Evolutionary conservation across 2,113 vertebrate species (phyloP).

Genomic region (Trogon surrucura): DNA sequence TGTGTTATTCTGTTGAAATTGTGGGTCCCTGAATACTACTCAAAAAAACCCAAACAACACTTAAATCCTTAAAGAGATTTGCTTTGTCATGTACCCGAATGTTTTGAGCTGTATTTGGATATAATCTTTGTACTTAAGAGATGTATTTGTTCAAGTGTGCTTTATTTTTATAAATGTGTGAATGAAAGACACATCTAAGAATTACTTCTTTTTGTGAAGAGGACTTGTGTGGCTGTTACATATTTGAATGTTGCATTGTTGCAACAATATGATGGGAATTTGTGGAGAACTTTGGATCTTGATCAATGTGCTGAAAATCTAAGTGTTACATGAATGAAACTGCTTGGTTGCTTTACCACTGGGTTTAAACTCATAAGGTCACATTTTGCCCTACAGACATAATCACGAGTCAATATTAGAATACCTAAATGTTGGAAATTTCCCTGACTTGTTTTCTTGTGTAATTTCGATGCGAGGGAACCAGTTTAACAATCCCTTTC

Average conservation of each 20-base stretch:
- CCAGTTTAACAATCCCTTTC: not conserved
- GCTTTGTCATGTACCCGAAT: not conserved
- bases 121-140: not conserved
- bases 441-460: slow-evolving; percentile 49
- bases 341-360: not conserved
- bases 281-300: not conserved
- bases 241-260: not conserved
- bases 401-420: not conserved
- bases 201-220: not conserved
- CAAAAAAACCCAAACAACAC: not conserved
- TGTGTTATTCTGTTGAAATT: not conserved
- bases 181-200: not conserved
- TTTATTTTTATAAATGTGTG: not conserved
- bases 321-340: not conserved
- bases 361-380: not conserved
- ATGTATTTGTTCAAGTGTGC: not conserved
- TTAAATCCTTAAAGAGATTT: not conserved
- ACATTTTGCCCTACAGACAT: not conserved
- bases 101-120: not conserved
- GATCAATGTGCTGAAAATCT: not conserved
- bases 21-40: not conserved
- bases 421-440: slow-evolving; percentile 22
- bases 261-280: not conserved
- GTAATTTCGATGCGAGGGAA: not conserved
- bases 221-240: not conserved